Evolutionary conservation across 2,113 vertebrate species (phyloP), one percentile per base, ranked within the genome.

Genomic region (Anser cygnoides): DNA sequence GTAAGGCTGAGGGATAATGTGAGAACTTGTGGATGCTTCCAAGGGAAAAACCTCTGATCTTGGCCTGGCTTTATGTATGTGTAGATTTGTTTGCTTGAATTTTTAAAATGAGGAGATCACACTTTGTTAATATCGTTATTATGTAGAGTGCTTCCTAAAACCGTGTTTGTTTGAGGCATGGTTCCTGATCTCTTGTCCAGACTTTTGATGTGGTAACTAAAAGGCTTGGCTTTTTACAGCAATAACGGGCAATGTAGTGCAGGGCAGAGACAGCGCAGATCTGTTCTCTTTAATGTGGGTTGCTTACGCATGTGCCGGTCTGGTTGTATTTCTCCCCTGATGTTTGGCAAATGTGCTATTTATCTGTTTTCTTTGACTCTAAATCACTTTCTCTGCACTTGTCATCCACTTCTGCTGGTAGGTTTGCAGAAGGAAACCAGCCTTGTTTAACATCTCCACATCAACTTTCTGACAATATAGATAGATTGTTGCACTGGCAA

Each of bases 1-100:
- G 16, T 8, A 1, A 3, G 1, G 18, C 11, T 73, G 78, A 71
- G 33, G 18, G 0, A 0, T 26, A n/a, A 31, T 10, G 25, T 4
- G 10, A 35, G 33, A 23, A 50, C 8, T 0, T 26, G n/a, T 70
- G 59, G 41, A 2, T 49, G 13, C 2, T 84, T 87, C n/a, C 17
- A 33, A 39, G 26, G 19, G n/a, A 66, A 66, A 25, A 5, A 25
- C 49, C 2, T 23, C 28, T 46, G 2, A 52, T 86, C 58, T 58
- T 26, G 37, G 23, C 26, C 23, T 26, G 67, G 19, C 4, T 25
- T 80, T 39, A 4, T 8, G 13, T 13, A 12, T 6, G 8, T 21
- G 13, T 2, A 5, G 29, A 1, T 25, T 19, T 22, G 13, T 41
- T 35, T 29, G 6, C 44, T 43, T 78, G 49, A 43, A 26, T 66